Conservation (phyloP, 2,888 invertebrate genomes). For the Lepas anatifera region DNA sequence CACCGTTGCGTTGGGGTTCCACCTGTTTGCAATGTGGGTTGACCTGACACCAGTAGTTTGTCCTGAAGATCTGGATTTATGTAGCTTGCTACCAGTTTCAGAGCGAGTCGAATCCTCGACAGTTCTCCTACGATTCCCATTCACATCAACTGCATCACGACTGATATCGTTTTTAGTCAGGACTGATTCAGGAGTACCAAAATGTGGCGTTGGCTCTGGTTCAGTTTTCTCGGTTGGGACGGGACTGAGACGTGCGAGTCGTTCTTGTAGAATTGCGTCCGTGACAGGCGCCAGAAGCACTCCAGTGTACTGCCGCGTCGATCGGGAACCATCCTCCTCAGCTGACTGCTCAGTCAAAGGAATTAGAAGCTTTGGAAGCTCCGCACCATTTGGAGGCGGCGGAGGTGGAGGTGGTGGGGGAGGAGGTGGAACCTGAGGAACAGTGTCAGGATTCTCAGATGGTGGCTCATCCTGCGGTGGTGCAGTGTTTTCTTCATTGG, state of each 20-base stretch:
- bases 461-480: too few species aligned
- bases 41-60: neutral
- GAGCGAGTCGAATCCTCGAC: too few species aligned
- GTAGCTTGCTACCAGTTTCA: too few species aligned
- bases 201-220: too few species aligned
- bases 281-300: neutral
- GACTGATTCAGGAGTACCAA: too few species aligned
- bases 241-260: neutral
- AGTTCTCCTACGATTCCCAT: too few species aligned
- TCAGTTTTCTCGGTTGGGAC: neutral
- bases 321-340: neutral
- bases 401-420: neutral
- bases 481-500: too few species aligned
- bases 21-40: neutral
- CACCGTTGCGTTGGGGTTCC: neutral
- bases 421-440: neutral
- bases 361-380: neutral
- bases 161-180: neutral
- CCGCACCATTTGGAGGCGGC: neutral
- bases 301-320: neutral
- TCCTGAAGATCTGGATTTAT: neutral
- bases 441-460: too few species aligned
- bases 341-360: neutral
- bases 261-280: neutral
- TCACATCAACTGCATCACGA: neutral